These are phyloP conservation scores for Adoxophyes honmai DNA, from an alignment of 1,140 invertebrate species.

Conservation along the genomic window DNA sequence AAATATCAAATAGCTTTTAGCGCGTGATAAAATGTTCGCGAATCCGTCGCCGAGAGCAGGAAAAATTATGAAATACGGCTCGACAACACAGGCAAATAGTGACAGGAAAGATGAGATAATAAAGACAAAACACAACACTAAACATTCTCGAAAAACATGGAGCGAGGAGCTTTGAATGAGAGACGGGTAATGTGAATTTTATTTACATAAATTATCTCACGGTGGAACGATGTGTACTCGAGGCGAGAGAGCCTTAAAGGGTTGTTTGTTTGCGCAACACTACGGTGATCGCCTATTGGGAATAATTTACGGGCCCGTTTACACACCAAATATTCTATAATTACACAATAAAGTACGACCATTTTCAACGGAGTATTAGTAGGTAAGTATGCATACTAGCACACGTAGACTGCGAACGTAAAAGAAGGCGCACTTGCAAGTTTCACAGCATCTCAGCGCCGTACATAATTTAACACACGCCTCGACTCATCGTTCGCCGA, in stretches of 20 bases:
- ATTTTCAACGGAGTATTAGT: too few relatives aligned
- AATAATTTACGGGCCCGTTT: slow-evolving; percentile 44
- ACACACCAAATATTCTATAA: slow-evolving; percentile 3
- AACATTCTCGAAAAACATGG: slow-evolving; percentile 55
- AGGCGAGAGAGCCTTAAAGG: slow-evolving; percentile 29
- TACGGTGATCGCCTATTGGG: slow-evolving; percentile 39
- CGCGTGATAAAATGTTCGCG: slow-evolving; percentile 31
- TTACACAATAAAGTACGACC: background rate
- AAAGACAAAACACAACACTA: slow-evolving; percentile 63
- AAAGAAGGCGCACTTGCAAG: slow-evolving; percentile 40
- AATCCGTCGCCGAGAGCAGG: slow-evolving; percentile 24
- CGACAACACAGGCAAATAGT: slow-evolving; percentile 35
- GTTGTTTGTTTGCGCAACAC: slow-evolving; percentile 55
- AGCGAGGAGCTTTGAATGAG: slow-evolving; percentile 43
- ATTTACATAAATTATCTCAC: slow-evolving; percentile 72
- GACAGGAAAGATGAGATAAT: slow-evolving; percentile 51
- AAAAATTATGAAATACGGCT: slow-evolving; percentile 41
- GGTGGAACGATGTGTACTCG: slow-evolving; percentile 44
- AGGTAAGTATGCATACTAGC: too few relatives aligned
- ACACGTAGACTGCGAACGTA: too few relatives aligned
- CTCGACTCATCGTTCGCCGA: slow-evolving; percentile 66
- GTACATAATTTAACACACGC: slow-evolving; percentile 70
- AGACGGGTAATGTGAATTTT: slow-evolving; percentile 69
- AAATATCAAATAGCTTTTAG: slow-evolving; percentile 40
- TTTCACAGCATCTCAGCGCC: slow-evolving; percentile 38